Base-by-base conservation (phyloP, 2,797 vertebrate species). In the Rhincodon typus region DNA sequence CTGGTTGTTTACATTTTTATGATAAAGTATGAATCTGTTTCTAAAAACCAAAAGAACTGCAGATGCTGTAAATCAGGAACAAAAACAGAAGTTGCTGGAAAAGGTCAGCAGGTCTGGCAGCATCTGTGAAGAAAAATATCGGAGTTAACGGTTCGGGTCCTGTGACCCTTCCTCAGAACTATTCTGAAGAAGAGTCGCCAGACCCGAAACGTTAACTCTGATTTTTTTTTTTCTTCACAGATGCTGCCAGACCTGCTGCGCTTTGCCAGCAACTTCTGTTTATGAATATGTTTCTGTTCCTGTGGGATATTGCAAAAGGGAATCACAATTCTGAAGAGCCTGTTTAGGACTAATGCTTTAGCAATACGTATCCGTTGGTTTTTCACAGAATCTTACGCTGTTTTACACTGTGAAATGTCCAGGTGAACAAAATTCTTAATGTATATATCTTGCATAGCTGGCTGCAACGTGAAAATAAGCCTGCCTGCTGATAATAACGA, bases 261-360 rank as follows among this genome's bases (percentile, higher is more conserved):
- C 46, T 50, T 50, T 50, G 46, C 46, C 46, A 50, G 46, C 46
- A 50, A 50, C 46, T 50, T 50, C 46, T 50, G 46, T 50, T 50
- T 77, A n/a, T 95, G 21, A 96, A 96, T 0, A 46, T 95, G 0
- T 96, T 96, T 96, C 88, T 96, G 7, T 0, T 17, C 30, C 90
- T 94, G 0, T 95, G 25, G 94, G 82, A 27, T 95, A n/a, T 12
- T 79, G 91, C 27, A 34, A 82, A 0, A 4, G 95, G 38, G 46
- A 96, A 66, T 95, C 1, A 0, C 3, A 90, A 34, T 53, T 38
- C 0, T 0, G 66, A 0, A 42, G 0, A 91, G 38, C 34, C 0
- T 6, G 95, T 96, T 95, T 96, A 96, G 23, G 38, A 82, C 62
- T 69, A 69, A 69, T 69, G 66, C 66, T 21, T 34, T 69, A 19